phyloP scores from a whole-genome alignment of 2,797 vertebrate genomes.

The Pseudopleuronectes americanus region DNA sequence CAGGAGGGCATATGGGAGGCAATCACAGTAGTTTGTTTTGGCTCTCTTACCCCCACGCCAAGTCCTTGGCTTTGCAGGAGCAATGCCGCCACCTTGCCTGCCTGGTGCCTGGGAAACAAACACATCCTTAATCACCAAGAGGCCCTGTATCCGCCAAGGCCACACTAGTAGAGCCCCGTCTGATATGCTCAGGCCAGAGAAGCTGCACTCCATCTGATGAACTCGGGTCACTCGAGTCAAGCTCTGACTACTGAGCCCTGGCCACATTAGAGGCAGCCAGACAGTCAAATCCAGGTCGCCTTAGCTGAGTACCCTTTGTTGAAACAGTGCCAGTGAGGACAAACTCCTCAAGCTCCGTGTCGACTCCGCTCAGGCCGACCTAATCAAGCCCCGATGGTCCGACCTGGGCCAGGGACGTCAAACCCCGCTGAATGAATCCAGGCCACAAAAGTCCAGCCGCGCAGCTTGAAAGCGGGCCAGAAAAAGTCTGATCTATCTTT shows the following conservation, averaged over 20 bases:
- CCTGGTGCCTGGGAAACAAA: slow-evolving; percentile 80
- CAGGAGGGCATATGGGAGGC: slow-evolving; percentile 79
- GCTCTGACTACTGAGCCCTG: slow-evolving; percentile 71
- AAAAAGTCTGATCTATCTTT: slow-evolving; percentile 63
- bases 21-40: slow-evolving; percentile 84
- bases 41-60: slow-evolving; percentile 69
- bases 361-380: slow-evolving; percentile 44
- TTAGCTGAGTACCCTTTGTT: slow-evolving; percentile 64
- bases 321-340: slow-evolving; percentile 59
- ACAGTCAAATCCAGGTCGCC: slow-evolving; percentile 74
- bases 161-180: slow-evolving; percentile 71
- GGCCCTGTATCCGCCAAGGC: slow-evolving; percentile 70
- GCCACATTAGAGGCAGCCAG: slow-evolving; percentile 66
- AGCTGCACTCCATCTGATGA: slow-evolving; percentile 69
- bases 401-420: slow-evolving; percentile 34
- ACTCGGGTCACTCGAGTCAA: slow-evolving; percentile 71
- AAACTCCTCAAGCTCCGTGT: slow-evolving; percentile 49
- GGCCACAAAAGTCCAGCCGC: slow-evolving; percentile 52
- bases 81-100: slow-evolving; percentile 77
- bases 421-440: slow-evolving; percentile 44
- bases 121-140: slow-evolving; percentile 79
- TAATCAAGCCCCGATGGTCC: slow-evolving; percentile 58
- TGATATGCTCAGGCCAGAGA: slow-evolving; percentile 67
- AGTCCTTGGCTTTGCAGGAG: slow-evolving; percentile 73
- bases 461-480: slow-evolving; percentile 52